phyloP scores from a whole-genome alignment of 1,140 invertebrate species.

The Zelostemma sp. region DNA sequence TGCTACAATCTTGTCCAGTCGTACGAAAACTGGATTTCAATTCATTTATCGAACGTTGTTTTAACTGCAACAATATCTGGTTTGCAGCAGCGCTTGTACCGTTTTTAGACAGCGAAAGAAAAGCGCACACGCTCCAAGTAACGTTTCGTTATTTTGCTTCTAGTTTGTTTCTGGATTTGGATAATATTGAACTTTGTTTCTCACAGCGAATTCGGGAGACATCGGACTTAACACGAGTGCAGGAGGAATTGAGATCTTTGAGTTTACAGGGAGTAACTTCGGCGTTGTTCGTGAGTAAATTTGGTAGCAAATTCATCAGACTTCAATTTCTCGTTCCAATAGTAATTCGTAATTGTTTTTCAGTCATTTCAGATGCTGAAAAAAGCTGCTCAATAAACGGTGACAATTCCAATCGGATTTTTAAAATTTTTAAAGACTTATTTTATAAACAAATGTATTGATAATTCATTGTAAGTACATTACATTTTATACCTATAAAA shows the following conservation, averaged over 20 bases:
- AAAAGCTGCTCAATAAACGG: neutral
- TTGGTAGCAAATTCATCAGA: neutral
- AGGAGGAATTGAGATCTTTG: constrained; percentile 11
- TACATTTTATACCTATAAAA: no score
- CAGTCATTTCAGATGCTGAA: constrained; percentile 1
- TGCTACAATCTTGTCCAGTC: constrained; percentile 59
- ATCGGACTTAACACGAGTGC: constrained; percentile 4
- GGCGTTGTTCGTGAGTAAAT: constrained; percentile 16
- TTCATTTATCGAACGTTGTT: constrained; percentile 46
- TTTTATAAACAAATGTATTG: neutral
- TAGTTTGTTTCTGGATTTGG: neutral
- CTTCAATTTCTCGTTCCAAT: neutral
- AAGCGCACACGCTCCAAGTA: constrained; percentile 33
- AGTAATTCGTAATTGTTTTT: neutral
- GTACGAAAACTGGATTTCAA: constrained; percentile 50
- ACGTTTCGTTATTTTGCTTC: constrained; percentile 11
- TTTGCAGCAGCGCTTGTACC: constrained; percentile 56
- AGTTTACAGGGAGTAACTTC: constrained; percentile 23
- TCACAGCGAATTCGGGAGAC: constrained; percentile 16
- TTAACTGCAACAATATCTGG: constrained; percentile 48
- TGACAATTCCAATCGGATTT: no score
- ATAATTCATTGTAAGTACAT: no score
- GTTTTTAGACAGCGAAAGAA: constrained; percentile 50
- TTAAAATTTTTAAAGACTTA: neutral
- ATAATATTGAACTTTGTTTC: constrained; percentile 1